phyloP scores from a whole-genome alignment of 2,797 vertebrate genomes.

The Phataginus tetradactyla region DNA sequence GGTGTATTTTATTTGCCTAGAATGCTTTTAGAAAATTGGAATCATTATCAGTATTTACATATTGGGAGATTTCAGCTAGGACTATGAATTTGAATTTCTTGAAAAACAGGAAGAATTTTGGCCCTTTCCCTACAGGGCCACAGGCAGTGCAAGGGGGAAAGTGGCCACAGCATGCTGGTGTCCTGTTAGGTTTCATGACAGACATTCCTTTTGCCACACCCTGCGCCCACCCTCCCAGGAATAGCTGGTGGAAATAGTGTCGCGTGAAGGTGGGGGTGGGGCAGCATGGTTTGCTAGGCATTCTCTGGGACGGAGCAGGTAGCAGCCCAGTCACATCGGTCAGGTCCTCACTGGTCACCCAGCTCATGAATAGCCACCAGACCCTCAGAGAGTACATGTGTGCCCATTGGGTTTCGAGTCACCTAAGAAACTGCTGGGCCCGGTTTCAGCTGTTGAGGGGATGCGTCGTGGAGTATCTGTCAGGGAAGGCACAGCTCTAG shows the following conservation, averaged over 20 bases:
- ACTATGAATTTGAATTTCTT: neutral
- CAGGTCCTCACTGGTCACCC: neutral
- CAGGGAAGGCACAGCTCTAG: neutral
- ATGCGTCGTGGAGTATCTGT: no score
- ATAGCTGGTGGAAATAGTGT: no score
- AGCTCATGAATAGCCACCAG: rapidly evolving
- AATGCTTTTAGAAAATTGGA: neutral
- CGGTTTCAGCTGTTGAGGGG: neutral
- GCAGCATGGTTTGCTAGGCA: neutral
- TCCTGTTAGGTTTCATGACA: neutral
- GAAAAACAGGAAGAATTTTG: neutral
- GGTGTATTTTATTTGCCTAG: neutral
- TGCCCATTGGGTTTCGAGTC: neutral
- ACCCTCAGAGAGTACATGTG: neutral
- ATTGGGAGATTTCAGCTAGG: neutral
- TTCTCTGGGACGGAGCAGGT: neutral
- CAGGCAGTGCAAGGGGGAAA: neutral
- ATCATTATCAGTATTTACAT: neutral
- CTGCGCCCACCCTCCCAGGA: neutral
- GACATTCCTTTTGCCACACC: neutral
- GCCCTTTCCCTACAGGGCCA: neutral
- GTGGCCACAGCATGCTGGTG: neutral
- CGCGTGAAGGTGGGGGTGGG: no score
- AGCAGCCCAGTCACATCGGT: neutral
- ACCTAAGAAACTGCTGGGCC: neutral